Evolutionary conservation across 2,797 vertebrate species (phyloP).

Genomic region (Antrozous pallidus): DNA sequence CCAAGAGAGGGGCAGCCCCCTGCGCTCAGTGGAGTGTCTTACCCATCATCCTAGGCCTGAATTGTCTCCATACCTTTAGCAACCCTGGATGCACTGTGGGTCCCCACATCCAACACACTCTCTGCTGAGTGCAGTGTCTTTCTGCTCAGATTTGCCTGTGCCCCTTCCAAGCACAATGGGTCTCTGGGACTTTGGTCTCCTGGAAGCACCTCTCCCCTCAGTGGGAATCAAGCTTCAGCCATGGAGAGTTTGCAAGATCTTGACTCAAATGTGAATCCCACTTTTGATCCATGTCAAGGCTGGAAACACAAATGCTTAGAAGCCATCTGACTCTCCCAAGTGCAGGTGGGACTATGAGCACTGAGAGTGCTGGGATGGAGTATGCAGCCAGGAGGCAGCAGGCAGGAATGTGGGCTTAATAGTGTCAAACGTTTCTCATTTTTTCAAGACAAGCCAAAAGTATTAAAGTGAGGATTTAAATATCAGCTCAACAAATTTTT

Average conservation of each 20-base stretch:
- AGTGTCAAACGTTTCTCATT: neutral
- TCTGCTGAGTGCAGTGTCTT: neutral
- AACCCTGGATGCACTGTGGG: neutral
- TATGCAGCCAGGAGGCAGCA: neutral
- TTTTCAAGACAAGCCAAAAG: neutral
- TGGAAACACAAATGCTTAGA: neutral
- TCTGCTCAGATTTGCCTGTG: neutral
- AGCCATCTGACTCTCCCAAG: too few relatives aligned
- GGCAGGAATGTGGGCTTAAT: rapidly evolving
- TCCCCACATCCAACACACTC: neutral
- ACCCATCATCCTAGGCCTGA: neutral
- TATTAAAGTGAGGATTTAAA: neutral
- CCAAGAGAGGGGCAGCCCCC: neutral
- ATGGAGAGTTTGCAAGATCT: neutral
- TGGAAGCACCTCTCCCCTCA: too few relatives aligned
- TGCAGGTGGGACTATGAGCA: neutral
- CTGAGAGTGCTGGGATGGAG: neutral
- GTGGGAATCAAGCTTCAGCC: neutral
- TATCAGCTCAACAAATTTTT: neutral
- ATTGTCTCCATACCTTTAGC: neutral
- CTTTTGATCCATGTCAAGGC: neutral
- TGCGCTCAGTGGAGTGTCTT: neutral
- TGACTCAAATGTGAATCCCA: neutral
- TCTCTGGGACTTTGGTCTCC: neutral
- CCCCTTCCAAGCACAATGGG: rapidly evolving